Base-by-base conservation (phyloP, 2,113 vertebrate genomes). In the Gambusia affinis region DNA sequence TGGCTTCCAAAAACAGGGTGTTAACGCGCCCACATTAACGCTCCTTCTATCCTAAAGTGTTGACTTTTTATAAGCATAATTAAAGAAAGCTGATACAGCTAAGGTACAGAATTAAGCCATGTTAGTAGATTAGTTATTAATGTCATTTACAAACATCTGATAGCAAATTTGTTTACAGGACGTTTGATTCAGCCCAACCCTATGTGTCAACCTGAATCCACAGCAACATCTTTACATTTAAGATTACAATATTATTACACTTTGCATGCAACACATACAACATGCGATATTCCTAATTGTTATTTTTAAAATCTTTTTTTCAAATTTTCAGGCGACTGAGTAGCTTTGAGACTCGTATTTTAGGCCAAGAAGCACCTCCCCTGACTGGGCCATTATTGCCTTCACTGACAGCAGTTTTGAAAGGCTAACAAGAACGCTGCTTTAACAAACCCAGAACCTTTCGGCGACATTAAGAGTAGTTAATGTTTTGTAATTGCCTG, bases 131-230 rank as follows among this genome's bases (percentile, higher is more conserved):
- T 10, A 0, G 54, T 27, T n/a, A 12, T 8, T 29, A 2, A 47
- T 24, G 24, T 35, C 24, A 31, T 60, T 44, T 72, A 67, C 22
- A 2, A 62, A 72, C 69, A 75, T 72, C 76, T 73, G 66, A 54
- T 66, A 17, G 68, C 71, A 69, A 83, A 74, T 83, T 80, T 85
- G 72, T 85, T 86, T 79, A 80, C 80, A 70, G 88, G 81, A 85
- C 75, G 54, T 83, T 81, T 80, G 83, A 85, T 83, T 44, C 74
- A 83, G 84, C 83, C 87, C 85, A 90, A 54, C 82, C 86, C 89
- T 77, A 70, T 85, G 75, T 84, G 75, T 90, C 87, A 89, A 83
- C 82, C 75, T 87, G 74, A 72, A 73, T 71, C 76, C 47, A 69
- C 72, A 79, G 70, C 73, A 77, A 81, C 76, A 79, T 79, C 62